These are phyloP conservation scores for Oncorhynchus clarkii DNA, from an alignment of 2,113 vertebrate genomes.

Conservation along the genomic window DNA sequence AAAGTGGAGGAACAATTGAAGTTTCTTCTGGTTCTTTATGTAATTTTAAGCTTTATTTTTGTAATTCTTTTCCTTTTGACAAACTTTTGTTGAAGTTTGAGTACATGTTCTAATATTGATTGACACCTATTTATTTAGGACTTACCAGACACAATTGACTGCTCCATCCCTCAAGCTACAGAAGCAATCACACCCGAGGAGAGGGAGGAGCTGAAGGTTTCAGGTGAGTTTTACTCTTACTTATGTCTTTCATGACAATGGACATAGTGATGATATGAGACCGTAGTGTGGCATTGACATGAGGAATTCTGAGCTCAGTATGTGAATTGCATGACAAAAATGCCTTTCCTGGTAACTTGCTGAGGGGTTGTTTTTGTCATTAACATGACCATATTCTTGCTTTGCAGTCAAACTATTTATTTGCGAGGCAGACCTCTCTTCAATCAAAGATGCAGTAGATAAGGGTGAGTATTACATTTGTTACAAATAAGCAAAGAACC, in stretches of 20 bases:
- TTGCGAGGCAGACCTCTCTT: conserved; percentile 79
- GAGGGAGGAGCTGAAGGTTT: conserved; percentile 94
- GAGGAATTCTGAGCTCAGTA: not conserved
- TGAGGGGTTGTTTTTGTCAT: conserved; percentile 35
- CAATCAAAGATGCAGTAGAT: conserved; percentile 85
- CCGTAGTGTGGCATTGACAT: not conserved
- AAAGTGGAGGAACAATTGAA: too few species aligned
- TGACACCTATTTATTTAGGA: conserved; percentile 68
- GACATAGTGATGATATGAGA: too few species aligned
- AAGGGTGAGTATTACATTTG: conserved; percentile 80
- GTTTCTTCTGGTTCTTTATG: too few species aligned
- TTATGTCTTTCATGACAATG: too few species aligned
- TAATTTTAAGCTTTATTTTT: too few species aligned
- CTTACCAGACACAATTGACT: conserved; percentile 81
- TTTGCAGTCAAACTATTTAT: conserved; percentile 90
- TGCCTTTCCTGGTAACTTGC: not conserved
- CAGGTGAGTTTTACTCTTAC: conserved; percentile 74
- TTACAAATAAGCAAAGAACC: too few species aligned
- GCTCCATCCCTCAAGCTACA: conserved; percentile 79
- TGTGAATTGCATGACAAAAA: not conserved
- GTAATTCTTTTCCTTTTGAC: too few species aligned
- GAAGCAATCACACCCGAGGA: conserved; percentile 94
- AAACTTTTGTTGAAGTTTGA: too few species aligned
- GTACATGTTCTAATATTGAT: conserved; percentile 3
- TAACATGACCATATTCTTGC: conserved; percentile 29